phyloP scores from a whole-genome alignment of 2,888 invertebrate species.

The Athripsodes cinereus region DNA sequence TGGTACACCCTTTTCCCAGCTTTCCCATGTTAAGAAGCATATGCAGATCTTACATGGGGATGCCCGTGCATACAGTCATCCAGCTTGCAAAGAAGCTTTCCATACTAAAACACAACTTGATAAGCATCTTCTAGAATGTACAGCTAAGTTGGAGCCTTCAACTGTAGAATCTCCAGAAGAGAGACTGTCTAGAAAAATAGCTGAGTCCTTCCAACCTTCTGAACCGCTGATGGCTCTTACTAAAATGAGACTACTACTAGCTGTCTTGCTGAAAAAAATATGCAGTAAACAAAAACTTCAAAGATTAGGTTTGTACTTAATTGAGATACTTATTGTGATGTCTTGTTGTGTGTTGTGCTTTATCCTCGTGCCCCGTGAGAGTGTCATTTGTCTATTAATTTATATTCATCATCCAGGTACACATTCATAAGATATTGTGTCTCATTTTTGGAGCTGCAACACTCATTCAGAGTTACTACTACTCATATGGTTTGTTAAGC shows the following conservation, averaged over 20 bases:
- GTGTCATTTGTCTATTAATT: constrained; percentile 23
- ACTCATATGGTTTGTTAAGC: constrained; percentile 19
- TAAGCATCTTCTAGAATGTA: constrained; percentile 53
- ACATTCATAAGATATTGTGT: background rate
- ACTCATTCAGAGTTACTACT: constrained; percentile 8
- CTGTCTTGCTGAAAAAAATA: constrained; percentile 75
- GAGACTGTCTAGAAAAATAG: constrained; percentile 33
- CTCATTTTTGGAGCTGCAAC: too few species aligned
- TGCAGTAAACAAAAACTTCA: constrained; percentile 72
- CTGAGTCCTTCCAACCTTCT: constrained; percentile 38
- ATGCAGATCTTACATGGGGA: constrained; percentile 80
- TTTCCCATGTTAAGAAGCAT: constrained; percentile 83
- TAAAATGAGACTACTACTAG: constrained; percentile 71
- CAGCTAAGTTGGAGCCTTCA: constrained; percentile 25
- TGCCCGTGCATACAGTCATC: constrained; percentile 71
- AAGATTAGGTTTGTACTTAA: constrained; percentile 66
- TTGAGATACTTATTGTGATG: background rate
- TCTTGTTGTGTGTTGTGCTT: constrained; percentile 20
- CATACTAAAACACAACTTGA: constrained; percentile 70
- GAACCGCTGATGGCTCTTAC: constrained; percentile 60
- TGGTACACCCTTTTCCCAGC: constrained; percentile 68
- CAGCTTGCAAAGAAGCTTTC: constrained; percentile 65
- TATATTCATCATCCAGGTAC: constrained; percentile 22
- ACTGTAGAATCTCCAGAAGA: constrained; percentile 34
- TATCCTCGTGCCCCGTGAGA: constrained; percentile 14